These are phyloP conservation scores for Agapostemon virescens DNA, from an alignment of 2,888 invertebrate species.

Conservation along the genomic window DNA sequence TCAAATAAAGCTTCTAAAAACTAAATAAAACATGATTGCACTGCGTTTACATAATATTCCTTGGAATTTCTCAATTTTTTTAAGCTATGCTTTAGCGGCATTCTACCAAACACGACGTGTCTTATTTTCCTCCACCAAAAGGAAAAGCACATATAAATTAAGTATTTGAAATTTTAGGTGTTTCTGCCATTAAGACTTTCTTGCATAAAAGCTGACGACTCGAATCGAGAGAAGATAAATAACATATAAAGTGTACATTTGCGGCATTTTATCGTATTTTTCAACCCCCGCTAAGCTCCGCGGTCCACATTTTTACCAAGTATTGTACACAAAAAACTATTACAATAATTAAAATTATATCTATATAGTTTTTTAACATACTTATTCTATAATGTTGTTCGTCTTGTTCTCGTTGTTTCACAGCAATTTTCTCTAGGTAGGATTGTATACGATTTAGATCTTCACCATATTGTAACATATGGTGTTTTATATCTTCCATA, in stretches of 20 bases:
- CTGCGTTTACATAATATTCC: slow-evolving; percentile 34
- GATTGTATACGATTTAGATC: slow-evolving; percentile 78
- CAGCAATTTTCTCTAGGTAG: slow-evolving; percentile 77
- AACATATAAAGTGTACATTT: slow-evolving; percentile 44
- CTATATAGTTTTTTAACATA: slow-evolving; percentile 74
- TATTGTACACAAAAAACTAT: slow-evolving; percentile 76
- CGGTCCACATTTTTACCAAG: slow-evolving; percentile 72
- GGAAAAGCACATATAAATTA: slow-evolving; percentile 41
- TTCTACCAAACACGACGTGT: slow-evolving; percentile 25
- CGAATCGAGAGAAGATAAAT: slow-evolving; percentile 47
- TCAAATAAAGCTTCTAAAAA: slow-evolving; percentile 16
- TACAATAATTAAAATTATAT: slow-evolving; percentile 75
- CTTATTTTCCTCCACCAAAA: slow-evolving; percentile 28
- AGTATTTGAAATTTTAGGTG: slow-evolving; percentile 29
- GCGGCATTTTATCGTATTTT: slow-evolving; percentile 23
- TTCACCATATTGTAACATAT: slow-evolving; percentile 74
- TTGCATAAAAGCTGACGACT: slow-evolving; percentile 44
- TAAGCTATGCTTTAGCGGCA: slow-evolving; percentile 17
- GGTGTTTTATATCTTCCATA: slow-evolving; percentile 75
- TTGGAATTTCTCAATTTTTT: slow-evolving; percentile 8
- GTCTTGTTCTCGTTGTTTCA: slow-evolving; percentile 74
- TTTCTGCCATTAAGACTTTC: slow-evolving; percentile 18
- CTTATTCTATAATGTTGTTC: slow-evolving; percentile 72
- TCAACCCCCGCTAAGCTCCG: slow-evolving; percentile 53
- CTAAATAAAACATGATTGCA: slow-evolving; percentile 49